A percentile compares a stretch with the other conserved stretches of the same genome.
phyloP scores from a whole-genome alignment of 1,140 invertebrate genomes.

The Caenorhabditis tropicalis region DNA sequence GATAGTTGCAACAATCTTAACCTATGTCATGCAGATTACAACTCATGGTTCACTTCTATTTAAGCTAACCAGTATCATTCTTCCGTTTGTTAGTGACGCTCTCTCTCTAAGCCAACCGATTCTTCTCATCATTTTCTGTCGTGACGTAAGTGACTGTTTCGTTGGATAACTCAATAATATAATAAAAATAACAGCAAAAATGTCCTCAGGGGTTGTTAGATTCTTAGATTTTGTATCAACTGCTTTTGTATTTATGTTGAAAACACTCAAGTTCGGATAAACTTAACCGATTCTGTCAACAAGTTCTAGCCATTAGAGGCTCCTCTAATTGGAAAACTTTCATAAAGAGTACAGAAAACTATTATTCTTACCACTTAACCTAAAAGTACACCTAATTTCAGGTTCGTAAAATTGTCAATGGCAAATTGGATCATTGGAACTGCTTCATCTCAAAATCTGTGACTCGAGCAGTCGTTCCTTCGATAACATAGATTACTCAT shows the following conservation, averaged over 20 bases:
- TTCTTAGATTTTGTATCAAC: no score
- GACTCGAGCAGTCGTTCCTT: neutral
- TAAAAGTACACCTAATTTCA: no score
- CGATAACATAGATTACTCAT: neutral
- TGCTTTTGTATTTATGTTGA: no score
- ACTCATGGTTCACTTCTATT: neutral
- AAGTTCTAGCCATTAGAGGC: no score
- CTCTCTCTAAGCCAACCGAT: neutral
- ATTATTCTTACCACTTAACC: no score
- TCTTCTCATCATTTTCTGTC: neutral
- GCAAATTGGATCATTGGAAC: neutral
- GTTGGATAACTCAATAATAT: no score
- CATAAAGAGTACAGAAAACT: no score
- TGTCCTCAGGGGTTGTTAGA: neutral
- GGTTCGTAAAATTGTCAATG: neutral
- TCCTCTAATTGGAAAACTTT: no score
- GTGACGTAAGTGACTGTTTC: neutral
- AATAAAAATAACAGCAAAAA: neutral
- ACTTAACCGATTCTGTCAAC: no score
- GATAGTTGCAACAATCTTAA: neutral
- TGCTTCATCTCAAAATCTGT: neutral
- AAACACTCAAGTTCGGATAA: no score
- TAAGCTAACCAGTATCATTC: neutral
- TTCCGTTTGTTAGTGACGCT: neutral
- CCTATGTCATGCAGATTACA: neutral